Evolutionary conservation across 2,888 invertebrate genomes (phyloP).

Genomic region (Chaetogeoica ovagalla): DNA sequence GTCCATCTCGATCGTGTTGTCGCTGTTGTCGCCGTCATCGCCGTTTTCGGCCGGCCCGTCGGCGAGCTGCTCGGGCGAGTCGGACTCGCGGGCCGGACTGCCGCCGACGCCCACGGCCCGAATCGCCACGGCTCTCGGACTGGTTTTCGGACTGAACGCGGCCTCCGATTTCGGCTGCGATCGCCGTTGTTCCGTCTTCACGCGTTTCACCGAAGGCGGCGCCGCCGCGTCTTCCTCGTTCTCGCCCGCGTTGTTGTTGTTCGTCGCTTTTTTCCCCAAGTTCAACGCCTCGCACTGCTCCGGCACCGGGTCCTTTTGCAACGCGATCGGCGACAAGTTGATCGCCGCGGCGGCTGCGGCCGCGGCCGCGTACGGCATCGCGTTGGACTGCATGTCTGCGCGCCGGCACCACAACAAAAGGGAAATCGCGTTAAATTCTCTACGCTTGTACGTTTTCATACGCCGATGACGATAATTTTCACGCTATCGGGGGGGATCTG

Average conservation of each 20-base stretch:
- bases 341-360: slow-evolving; percentile 11
- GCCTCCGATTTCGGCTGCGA: neutral
- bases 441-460: too few species aligned
- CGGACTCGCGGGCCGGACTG: neutral
- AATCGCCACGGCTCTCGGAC: neutral
- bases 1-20: slow-evolving; percentile 33
- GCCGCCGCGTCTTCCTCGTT: neutral
- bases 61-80: neutral
- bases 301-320: slow-evolving; percentile 5
- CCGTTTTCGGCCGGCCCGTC: neutral
- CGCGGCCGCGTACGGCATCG: slow-evolving; percentile 1
- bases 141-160: neutral
- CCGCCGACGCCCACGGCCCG: too few species aligned
- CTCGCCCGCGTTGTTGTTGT: slow-evolving; percentile 48
- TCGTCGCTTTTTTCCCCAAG: slow-evolving; percentile 32
- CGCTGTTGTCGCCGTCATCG: neutral
- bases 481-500: too few species aligned
- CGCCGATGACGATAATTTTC: too few species aligned
- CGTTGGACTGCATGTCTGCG: slow-evolving; percentile 14
- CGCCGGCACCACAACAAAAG: too few species aligned
- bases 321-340: neutral
- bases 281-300: slow-evolving; percentile 45
- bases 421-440: too few species aligned
- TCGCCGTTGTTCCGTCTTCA: slow-evolving; percentile 1
- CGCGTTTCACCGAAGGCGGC: neutral